Evolutionary conservation across 2,888 invertebrate species (phyloP).

Genomic region (Colletes collaris): DNA sequence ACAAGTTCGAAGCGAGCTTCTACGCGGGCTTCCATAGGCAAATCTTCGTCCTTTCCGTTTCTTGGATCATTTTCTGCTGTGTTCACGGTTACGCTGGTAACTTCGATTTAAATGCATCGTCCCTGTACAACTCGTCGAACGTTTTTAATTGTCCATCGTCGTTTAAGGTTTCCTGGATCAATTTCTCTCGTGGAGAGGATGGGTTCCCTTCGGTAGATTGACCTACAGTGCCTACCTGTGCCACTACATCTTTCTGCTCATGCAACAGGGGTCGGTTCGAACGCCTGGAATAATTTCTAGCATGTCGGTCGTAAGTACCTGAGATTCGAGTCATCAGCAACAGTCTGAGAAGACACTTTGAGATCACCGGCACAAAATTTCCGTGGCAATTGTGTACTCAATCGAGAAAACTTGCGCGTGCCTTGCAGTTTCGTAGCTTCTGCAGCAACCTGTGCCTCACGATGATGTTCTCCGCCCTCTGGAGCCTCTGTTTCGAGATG

Average conservation of each 20-base stretch:
- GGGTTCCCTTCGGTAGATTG: constrained; percentile 78
- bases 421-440: constrained; percentile 69
- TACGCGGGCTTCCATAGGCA: constrained; percentile 79
- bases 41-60: constrained; percentile 74
- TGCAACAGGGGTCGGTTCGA: constrained; percentile 71
- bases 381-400: too few species aligned
- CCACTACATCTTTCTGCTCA: constrained; percentile 77
- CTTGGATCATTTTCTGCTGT: constrained; percentile 85
- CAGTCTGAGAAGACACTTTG: too few species aligned
- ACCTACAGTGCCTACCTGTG: constrained; percentile 80
- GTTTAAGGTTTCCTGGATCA: constrained; percentile 72
- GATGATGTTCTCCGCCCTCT: constrained; percentile 69
- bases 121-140: too few species aligned
- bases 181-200: constrained; percentile 76
- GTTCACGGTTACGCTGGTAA: constrained; percentile 87
- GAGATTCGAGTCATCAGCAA: too few species aligned
- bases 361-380: too few species aligned
- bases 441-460: constrained; percentile 74
- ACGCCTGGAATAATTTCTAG: constrained; percentile 65
- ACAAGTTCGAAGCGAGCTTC: constrained; percentile 74
- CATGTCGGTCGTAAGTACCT: constrained; percentile 68
- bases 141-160: too few species aligned
- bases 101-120: constrained; percentile 22
- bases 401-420: too few species aligned
- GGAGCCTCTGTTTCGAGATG: constrained; percentile 76